phyloP scores from a whole-genome alignment of 2,888 invertebrate genomes.

The Cetonia aurata region DNA sequence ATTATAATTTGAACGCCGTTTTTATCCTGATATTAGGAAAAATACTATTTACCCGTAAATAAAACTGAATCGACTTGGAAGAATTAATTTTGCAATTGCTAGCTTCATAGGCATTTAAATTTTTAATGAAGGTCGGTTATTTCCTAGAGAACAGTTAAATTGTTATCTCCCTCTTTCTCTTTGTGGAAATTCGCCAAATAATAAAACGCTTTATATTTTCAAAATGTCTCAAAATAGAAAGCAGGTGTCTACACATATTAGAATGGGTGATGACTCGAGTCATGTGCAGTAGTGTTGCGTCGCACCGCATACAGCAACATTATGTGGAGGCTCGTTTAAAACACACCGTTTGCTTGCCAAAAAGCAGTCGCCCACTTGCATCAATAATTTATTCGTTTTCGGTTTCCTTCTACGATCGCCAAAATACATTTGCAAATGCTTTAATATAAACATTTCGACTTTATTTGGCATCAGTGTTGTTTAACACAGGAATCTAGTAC shows the following conservation, averaged over 20 bases:
- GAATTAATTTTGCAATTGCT: too few species aligned
- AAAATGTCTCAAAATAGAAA: conserved; percentile 21
- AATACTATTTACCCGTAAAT: too few species aligned
- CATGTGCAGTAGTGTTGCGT: conserved; percentile 13
- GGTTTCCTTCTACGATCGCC: conserved; percentile 1
- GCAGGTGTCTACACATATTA: conserved; percentile 7
- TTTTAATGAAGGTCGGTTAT: background rate
- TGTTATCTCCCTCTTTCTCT: background rate
- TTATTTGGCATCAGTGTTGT: background rate
- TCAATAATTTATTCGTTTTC: conserved; percentile 12
- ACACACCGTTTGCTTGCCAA: conserved; percentile 15
- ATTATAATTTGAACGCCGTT: too few species aligned
- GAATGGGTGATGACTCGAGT: conserved; percentile 12
- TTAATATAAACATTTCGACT: background rate
- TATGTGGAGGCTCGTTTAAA: conserved; percentile 4
- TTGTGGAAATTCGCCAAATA: conserved; percentile 8
- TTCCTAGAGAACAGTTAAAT: background rate
- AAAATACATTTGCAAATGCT: conserved; percentile 6
- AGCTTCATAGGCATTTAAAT: too few species aligned
- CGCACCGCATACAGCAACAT: background rate
- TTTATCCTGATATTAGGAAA: too few species aligned
- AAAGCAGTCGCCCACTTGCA: conserved; percentile 13
- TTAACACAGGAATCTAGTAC: background rate
- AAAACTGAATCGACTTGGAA: too few species aligned
- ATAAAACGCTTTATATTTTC: conserved; percentile 19